These are phyloP conservation scores for Spondyliosoma cantharus DNA, from an alignment of 2,797 vertebrate genomes.

Conservation along the genomic window DNA sequence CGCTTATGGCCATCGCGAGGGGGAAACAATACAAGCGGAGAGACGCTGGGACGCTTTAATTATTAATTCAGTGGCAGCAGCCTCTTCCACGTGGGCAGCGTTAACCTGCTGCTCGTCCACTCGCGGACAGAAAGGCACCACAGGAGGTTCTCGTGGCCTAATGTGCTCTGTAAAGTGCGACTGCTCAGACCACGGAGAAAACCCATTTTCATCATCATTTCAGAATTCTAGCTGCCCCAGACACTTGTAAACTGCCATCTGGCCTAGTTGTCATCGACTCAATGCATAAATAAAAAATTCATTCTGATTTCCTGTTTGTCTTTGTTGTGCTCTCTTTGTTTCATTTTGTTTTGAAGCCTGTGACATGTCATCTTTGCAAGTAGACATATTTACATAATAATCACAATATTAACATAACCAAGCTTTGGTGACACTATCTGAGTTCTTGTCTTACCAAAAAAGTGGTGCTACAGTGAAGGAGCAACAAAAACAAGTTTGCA, in stretches of 20 bases:
- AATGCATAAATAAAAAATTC: conserved; percentile 59
- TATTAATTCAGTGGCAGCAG: conserved; percentile 77
- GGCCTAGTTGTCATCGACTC: conserved; percentile 56
- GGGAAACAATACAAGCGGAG: conserved; percentile 59
- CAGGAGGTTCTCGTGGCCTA: conserved; percentile 65
- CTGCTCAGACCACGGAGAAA: conserved; percentile 65
- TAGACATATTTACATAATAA: conserved; percentile 59
- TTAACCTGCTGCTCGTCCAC: conserved; percentile 79
- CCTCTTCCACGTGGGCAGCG: conserved; percentile 65
- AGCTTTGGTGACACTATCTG: conserved; percentile 17
- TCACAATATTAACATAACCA: conserved; percentile 48
- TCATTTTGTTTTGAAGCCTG: conserved; percentile 50
- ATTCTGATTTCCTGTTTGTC: conserved; percentile 50
- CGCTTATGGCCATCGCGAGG: conserved; percentile 74
- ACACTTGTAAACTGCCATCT: conserved; percentile 72
- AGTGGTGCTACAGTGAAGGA: background rate
- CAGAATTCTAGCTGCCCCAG: conserved; percentile 63
- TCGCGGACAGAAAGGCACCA: conserved; percentile 66
- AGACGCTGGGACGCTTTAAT: conserved; percentile 78
- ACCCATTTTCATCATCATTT: conserved; percentile 72
- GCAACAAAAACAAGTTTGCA: background rate
- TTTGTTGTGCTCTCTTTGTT: conserved; percentile 50
- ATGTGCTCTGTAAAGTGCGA: conserved; percentile 72
- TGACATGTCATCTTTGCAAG: conserved; percentile 37
- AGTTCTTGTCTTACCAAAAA: conserved; percentile 26